Conservation (phyloP, 2,888 invertebrate species). For the Rotaria magnacalcarata region DNA sequence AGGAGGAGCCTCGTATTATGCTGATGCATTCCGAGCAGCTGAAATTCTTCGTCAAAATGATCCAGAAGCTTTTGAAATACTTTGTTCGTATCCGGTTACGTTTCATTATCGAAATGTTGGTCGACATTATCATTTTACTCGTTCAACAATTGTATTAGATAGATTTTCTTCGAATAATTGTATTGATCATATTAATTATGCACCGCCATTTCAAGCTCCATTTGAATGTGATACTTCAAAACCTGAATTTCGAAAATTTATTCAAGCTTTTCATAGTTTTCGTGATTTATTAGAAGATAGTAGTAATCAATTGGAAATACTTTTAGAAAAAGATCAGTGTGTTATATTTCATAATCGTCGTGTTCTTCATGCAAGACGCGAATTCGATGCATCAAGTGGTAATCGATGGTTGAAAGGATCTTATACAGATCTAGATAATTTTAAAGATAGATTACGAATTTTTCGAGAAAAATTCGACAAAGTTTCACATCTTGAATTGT, state of each 20-base stretch:
- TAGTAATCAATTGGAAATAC: background rate
- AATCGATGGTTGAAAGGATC: constrained; percentile 53
- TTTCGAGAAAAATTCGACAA: background rate
- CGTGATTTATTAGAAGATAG: background rate
- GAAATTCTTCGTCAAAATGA: constrained; percentile 50
- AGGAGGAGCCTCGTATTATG: constrained; percentile 53
- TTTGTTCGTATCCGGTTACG: constrained; percentile 52
- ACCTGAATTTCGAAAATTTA: background rate
- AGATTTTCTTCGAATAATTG: background rate
- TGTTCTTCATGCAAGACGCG: constrained; percentile 52
- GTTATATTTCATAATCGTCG: constrained; percentile 53
- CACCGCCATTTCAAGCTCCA: constrained; percentile 7
- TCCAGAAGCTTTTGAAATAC: constrained; percentile 51
- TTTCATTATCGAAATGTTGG: constrained; percentile 51
- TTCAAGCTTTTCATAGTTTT: background rate
- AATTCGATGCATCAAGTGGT: constrained; percentile 52
- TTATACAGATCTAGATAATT: constrained; percentile 55
- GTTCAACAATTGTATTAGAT: background rate
- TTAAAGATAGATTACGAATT: constrained; percentile 48
- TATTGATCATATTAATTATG: constrained; percentile 13
- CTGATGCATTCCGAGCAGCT: constrained; percentile 52
- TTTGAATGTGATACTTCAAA: constrained; percentile 8
- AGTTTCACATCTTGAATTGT: too few relatives aligned
- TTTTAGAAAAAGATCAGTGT: background rate
- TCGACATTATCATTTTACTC: constrained; percentile 24